Percentiles rank a stretch among this genome's conserved stretches.
phyloP scores from a whole-genome alignment of 2,113 vertebrate genomes.

The Seriola dumerili region DNA sequence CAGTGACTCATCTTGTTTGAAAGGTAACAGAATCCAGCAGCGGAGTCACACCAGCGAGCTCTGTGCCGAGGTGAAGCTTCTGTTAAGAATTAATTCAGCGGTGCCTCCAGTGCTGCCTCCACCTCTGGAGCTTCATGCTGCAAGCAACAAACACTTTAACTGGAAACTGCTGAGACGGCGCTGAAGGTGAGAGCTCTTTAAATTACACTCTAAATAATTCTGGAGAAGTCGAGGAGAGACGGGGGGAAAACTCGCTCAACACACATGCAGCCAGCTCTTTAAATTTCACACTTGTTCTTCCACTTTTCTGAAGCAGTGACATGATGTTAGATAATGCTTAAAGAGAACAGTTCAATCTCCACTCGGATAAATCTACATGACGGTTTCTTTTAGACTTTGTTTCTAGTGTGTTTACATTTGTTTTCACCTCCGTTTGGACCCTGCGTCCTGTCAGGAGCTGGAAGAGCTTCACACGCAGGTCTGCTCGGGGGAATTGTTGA shows the following conservation, averaged over 20 bases:
- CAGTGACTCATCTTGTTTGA: conserved; percentile 28
- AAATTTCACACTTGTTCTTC: background rate
- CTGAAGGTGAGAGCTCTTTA: background rate
- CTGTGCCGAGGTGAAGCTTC: conserved; percentile 9
- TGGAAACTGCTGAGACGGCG: background rate
- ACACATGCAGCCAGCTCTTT: conserved; percentile 12
- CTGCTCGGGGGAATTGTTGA: no score
- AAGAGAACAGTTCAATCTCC: background rate
- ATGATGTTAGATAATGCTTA: background rate
- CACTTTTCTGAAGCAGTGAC: background rate
- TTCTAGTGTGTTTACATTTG: no score
- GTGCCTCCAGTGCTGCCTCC: background rate
- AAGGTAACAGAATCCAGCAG: conserved; percentile 39
- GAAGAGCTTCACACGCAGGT: no score
- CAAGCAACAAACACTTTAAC: conserved; percentile 13
- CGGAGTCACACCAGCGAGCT: conserved; percentile 11
- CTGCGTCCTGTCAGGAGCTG: no score
- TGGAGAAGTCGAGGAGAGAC: conserved; percentile 6
- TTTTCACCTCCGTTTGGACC: no score
- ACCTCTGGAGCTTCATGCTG: conserved; percentile 15
- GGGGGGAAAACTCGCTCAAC: background rate
- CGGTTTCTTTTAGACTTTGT: no score
- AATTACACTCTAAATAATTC: conserved; percentile 13
- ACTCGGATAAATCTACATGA: no score
- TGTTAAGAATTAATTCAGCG: conserved; percentile 12